phyloP scores from a whole-genome alignment of 2,797 vertebrate genomes.

The Nasua narica region DNA sequence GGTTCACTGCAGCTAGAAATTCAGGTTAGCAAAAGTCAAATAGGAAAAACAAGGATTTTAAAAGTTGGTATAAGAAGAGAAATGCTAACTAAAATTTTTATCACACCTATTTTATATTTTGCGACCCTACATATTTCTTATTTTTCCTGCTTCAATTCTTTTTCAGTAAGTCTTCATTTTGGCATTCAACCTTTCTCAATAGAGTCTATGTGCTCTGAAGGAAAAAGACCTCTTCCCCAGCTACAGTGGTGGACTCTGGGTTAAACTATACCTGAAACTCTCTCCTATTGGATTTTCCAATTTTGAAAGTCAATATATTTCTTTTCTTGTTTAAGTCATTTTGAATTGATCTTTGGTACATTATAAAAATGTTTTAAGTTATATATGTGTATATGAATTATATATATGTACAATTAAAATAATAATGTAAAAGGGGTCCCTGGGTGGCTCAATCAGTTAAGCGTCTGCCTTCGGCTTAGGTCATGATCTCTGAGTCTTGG shows the following conservation, averaged over 20 bases:
- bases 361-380: background rate
- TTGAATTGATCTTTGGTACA: background rate
- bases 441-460: background rate
- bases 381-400: background rate
- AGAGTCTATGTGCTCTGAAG: background rate
- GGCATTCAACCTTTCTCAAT: background rate
- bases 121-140: background rate
- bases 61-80: background rate
- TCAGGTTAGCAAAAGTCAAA: conserved; percentile 8
- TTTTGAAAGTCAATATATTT: background rate
- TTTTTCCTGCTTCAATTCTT: background rate
- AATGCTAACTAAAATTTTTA: background rate
- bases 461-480: background rate
- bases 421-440: background rate
- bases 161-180: background rate
- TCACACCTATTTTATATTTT: background rate
- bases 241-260: background rate
- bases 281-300: background rate
- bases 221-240: background rate
- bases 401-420: background rate
- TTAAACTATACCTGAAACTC: background rate
- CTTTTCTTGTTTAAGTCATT: background rate
- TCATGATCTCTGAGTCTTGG: background rate
- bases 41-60: background rate
- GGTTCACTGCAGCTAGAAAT: background rate